Percentiles rank a stretch among this genome's conserved stretches.
phyloP scores from a whole-genome alignment of 2,888 invertebrate species.

The Mesorhabditis spiculigera region DNA sequence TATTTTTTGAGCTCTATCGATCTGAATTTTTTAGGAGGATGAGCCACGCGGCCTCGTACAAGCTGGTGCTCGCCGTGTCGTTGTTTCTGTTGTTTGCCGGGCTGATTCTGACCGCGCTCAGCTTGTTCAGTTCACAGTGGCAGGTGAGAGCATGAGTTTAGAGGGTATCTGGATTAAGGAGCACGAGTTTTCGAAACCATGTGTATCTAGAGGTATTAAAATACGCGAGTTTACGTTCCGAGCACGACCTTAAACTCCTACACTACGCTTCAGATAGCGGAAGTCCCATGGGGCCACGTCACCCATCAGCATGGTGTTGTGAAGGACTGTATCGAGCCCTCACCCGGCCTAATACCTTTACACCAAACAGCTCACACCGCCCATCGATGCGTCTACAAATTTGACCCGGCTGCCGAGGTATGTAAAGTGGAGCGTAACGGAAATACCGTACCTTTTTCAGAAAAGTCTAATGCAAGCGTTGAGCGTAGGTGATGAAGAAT shows the following conservation, averaged over 20 bases:
- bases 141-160: slow-evolving; percentile 23
- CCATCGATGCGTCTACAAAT: slow-evolving; percentile 33
- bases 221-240: too few relatives aligned
- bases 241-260: too few relatives aligned
- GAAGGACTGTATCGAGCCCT: slow-evolving; percentile 38
- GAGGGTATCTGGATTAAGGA: neutral
- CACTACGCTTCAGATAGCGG: slow-evolving; percentile 22
- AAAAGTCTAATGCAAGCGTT: slow-evolving; percentile 15
- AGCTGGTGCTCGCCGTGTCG: slow-evolving; percentile 31
- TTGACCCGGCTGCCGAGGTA: slow-evolving; percentile 28
- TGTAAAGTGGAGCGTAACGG: neutral
- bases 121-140: slow-evolving; percentile 36
- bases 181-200: neutral
- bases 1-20: too few relatives aligned
- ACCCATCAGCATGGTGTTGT: slow-evolving; percentile 41
- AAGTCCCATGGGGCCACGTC: slow-evolving; percentile 25
- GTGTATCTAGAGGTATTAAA: too few relatives aligned
- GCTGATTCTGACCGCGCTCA: slow-evolving; percentile 33
- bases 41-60: slow-evolving; percentile 19
- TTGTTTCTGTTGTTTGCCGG: slow-evolving; percentile 34
- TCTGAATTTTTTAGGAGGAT: neutral
- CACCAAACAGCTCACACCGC: slow-evolving; percentile 13
- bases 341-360: neutral
- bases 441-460: neutral
- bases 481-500: slow-evolving; percentile 25